Percentiles rank a stretch among this genome's conserved stretches.
These are phyloP conservation scores for Rhynchomys soricoides DNA, from an alignment of 2,113 vertebrate species.

Conservation along the genomic window DNA sequence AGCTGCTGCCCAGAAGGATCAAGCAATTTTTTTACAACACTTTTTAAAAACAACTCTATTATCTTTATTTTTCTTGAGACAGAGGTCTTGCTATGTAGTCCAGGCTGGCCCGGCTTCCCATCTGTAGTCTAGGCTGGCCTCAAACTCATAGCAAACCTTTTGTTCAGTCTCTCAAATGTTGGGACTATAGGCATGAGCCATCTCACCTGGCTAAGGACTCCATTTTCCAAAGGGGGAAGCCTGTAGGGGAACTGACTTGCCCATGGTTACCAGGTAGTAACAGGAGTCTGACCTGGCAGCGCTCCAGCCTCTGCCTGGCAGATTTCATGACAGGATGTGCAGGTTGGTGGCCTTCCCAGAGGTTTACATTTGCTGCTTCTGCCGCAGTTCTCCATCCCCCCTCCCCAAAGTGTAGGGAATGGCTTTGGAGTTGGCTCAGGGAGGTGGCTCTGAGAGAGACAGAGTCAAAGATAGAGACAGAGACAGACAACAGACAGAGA, in stretches of 20 bases:
- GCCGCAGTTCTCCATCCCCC: not conserved
- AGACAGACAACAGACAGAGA: not conserved
- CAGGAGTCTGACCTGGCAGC: not conserved
- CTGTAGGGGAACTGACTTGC: not conserved
- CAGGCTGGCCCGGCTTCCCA: not conserved
- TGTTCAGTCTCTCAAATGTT: not conserved
- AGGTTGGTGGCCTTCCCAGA: not conserved
- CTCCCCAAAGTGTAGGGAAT: not conserved
- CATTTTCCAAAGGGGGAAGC: not conserved
- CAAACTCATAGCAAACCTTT: not conserved
- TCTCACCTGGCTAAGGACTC: not conserved
- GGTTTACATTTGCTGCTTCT: not conserved
- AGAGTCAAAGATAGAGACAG: accelerated
- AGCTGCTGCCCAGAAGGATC: not conserved
- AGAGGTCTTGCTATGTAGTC: not conserved
- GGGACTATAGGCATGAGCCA: not conserved
- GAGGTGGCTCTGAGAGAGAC: not conserved
- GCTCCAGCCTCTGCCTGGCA: not conserved
- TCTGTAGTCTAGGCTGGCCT: not conserved
- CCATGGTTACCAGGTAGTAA: not conserved
- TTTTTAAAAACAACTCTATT: not conserved
- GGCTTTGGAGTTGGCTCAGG: conserved; percentile 2
- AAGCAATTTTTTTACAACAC: not conserved
- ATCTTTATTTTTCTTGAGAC: not conserved
- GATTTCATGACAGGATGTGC: not conserved